Percentiles rank a stretch among this genome's conserved stretches.
Evolutionary conservation across 2,113 vertebrate genomes (phyloP).

Genomic region (Ictalurus punctatus): DNA sequence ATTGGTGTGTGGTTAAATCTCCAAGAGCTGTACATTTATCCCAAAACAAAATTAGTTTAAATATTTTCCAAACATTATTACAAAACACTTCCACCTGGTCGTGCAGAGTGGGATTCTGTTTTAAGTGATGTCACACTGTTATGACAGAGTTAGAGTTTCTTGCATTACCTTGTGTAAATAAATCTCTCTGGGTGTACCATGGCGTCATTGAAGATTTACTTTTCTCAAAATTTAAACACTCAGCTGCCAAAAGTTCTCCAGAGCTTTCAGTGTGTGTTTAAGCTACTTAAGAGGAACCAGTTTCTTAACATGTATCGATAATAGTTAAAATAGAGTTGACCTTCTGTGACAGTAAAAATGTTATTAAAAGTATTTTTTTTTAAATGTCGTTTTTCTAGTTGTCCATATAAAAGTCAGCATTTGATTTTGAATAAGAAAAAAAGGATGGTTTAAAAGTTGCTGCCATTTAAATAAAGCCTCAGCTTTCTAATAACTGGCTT

Average conservation of each 20-base stretch:
- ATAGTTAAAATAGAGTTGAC: conserved; percentile 12
- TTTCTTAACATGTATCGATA: conserved; percentile 26
- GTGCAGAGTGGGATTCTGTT: conserved; percentile 40
- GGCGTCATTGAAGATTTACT: conserved; percentile 44
- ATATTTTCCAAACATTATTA: conserved; percentile 56
- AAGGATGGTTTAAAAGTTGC: not conserved
- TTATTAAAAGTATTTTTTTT: no score
- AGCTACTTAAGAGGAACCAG: conserved; percentile 45
- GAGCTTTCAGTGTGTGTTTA: conserved; percentile 43
- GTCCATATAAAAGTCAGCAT: not conserved
- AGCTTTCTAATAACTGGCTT: conserved; percentile 2
- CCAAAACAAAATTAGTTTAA: conserved; percentile 47
- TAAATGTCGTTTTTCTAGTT: not conserved
- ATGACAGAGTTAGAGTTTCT: conserved; percentile 54
- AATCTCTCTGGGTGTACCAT: conserved; percentile 45
- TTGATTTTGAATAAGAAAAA: conserved; percentile 3
- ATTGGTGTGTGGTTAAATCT: conserved; percentile 13
- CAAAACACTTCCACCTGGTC: conserved; percentile 56
- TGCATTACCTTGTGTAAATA: conserved; percentile 60
- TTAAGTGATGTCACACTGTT: conserved; percentile 58
- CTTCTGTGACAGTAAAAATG: not conserved
- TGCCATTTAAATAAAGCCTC: not conserved
- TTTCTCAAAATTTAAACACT: conserved; percentile 46
- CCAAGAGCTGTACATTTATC: conserved; percentile 46
- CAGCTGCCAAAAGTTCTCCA: conserved; percentile 48